Conservation (phyloP, 2,888 invertebrate species). For the Panzeria rudis region DNA sequence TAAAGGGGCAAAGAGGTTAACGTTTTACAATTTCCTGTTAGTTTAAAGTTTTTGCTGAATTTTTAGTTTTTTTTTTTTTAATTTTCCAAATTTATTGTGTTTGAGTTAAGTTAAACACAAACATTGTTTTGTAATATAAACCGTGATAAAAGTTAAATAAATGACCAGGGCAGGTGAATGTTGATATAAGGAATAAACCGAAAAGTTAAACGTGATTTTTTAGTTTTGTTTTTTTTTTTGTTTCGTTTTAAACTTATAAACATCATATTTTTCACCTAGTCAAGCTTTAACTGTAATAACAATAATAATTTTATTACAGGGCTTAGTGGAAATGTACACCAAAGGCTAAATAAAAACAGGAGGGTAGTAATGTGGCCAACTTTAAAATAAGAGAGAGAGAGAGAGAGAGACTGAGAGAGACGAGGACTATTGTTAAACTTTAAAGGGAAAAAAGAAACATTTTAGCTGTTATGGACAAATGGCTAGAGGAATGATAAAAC, state of each 20-base stretch:
- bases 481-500: no score
- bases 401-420: no score
- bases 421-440: no score
- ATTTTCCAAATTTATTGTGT: constrained; percentile 58
- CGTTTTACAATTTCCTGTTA: constrained; percentile 66
- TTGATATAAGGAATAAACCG: not conserved
- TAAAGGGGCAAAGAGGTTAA: constrained; percentile 28
- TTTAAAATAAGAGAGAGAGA: not conserved
- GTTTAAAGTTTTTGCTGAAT: constrained; percentile 44
- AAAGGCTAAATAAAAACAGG: constrained; percentile 10
- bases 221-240: constrained; percentile 7
- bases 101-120: constrained; percentile 61
- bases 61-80: not conserved
- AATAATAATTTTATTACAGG: constrained; percentile 10
- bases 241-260: not conserved
- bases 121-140: constrained; percentile 57
- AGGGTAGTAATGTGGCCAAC: constrained; percentile 14
- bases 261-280: constrained; percentile 44
- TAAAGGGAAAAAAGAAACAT: no score
- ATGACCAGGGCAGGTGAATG: constrained; percentile 32
- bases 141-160: constrained; percentile 69
- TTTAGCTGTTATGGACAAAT: no score
- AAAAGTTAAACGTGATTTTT: constrained; percentile 30
- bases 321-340: not conserved
- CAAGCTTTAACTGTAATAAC: constrained; percentile 11